phyloP scores from a whole-genome alignment of 2,888 invertebrate species.

The Helobdella robusta region DNA sequence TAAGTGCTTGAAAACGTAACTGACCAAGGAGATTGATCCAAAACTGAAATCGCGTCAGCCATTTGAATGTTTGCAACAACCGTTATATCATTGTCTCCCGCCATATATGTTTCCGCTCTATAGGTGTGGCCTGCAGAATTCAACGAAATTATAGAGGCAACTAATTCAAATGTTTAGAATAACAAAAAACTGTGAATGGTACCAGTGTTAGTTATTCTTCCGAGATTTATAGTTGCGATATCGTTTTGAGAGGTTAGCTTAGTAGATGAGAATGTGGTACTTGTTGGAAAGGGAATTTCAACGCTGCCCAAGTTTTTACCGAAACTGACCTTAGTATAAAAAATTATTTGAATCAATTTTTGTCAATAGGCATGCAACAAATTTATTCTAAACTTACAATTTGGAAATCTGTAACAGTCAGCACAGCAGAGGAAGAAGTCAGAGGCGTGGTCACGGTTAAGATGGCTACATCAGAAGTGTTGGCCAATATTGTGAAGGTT shows the following conservation, averaged over 20 bases:
- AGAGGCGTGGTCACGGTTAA: background rate
- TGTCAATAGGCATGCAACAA: background rate
- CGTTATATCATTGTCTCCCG: conserved; percentile 37
- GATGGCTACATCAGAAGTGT: conserved; percentile 9
- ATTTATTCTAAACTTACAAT: conserved; percentile 4
- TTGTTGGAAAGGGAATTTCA: conserved; percentile 27
- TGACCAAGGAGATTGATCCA: conserved; percentile 29
- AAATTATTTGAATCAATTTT: background rate
- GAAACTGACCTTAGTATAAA: conserved; percentile 21
- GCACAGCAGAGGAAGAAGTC: background rate
- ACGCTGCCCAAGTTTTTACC: conserved; percentile 32
- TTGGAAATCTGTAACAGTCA: conserved; percentile 11
- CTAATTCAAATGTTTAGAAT: background rate
- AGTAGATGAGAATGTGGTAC: conserved; percentile 34
- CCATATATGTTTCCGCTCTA: conserved; percentile 22
- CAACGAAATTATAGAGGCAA: background rate
- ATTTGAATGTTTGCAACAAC: conserved; percentile 39
- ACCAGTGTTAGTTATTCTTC: conserved; percentile 43
- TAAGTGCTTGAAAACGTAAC: conserved; percentile 31
- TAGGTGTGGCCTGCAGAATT: conserved; percentile 31
- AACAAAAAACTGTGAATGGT: too few relatives aligned
- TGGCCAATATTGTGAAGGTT: conserved; percentile 10
- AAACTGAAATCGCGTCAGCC: conserved; percentile 38
- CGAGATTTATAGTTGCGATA: conserved; percentile 36
- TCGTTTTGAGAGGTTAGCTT: conserved; percentile 37